Base-by-base conservation (phyloP, 2,888 invertebrate species). In the Ligdia adustata region DNA sequence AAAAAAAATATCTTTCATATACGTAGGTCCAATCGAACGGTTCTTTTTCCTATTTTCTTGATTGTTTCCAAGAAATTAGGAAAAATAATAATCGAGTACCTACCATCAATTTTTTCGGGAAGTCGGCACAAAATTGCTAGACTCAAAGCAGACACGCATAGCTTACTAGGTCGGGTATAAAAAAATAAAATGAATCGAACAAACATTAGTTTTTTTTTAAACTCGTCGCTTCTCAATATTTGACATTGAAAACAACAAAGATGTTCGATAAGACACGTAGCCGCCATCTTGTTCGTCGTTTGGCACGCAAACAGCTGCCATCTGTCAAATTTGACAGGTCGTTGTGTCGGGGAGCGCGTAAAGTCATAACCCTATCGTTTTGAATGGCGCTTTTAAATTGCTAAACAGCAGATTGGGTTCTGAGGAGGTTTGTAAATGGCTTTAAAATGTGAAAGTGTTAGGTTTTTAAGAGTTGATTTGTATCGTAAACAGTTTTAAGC, bases 241-340 rank as follows among this genome's bases (percentile, higher is more conserved):
- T 18, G 6, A 18, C 6, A 18, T 18, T 18, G 18, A 5, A 22
- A 14, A 13, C 16, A 22, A 7, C 12, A 16, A 9, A 39, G 34
- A 29, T 26, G 3, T 3, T 1, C n/a, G 79, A 79, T 79, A 74
- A 28, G 38, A 66, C 79, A 80, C 78, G 79, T 49, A 26, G 16
- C 55, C 69, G 72, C 82, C 82, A 82, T 84, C 69, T 78, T 57
- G 54, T 41, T 66, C 59, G 71, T 64, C 74, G 76, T 73, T 83
- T 82, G 69, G 62, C 79, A 77, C 75, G 66, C 54, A 77, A 82
- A 81, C 70, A 53, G 66, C 69, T 72, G 67, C 66, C 72, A 75
- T 79, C 63, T 68, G 75, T 79, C 77, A 74, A 57, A 47, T 52
- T 22, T 70, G 69, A 70, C 71, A 66, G 66, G 51, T 68, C 60